Evolutionary conservation across 2,113 vertebrate species (phyloP).

Genomic region (Atractosteus spatula): DNA sequence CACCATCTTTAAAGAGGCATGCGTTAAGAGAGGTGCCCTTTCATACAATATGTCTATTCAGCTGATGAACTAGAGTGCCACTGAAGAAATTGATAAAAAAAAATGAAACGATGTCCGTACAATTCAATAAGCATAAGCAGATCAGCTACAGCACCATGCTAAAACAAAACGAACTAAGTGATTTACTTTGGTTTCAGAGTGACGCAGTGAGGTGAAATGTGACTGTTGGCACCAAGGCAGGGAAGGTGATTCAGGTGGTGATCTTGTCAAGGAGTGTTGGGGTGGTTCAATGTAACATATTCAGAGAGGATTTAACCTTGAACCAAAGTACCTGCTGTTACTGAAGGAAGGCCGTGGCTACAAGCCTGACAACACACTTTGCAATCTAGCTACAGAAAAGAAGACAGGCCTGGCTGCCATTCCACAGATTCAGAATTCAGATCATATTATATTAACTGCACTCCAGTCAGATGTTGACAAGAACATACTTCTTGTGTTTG

Average conservation of each 20-base stretch:
- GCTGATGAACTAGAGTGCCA: too few species aligned
- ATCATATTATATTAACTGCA: conserved; percentile 14
- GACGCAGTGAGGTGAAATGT: too few species aligned
- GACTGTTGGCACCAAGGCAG: too few species aligned
- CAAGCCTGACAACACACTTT: background rate
- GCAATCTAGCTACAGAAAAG: background rate
- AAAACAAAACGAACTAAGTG: too few species aligned
- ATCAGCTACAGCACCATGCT: too few species aligned
- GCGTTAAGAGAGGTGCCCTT: conserved; percentile 2
- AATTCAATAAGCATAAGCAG: too few species aligned
- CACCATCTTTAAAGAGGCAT: conserved; percentile 35
- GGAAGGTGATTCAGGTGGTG: background rate
- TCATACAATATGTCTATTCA: conserved; percentile 25
- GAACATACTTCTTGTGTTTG: conserved; percentile 18
- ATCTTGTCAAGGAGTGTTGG: conserved; percentile 10
- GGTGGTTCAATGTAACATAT: background rate
- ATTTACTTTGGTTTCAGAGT: too few species aligned
- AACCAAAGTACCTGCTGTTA: background rate
- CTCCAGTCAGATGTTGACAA: conserved; percentile 18
- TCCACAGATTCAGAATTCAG: conserved; percentile 5
- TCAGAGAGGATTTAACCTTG: background rate
- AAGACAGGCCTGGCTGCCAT: too few species aligned
- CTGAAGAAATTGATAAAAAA: too few species aligned
- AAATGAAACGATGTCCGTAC: too few species aligned
- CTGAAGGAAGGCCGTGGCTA: background rate